Base-by-base conservation (phyloP, 2,113 vertebrate genomes). In the Pavo muticus region DNA sequence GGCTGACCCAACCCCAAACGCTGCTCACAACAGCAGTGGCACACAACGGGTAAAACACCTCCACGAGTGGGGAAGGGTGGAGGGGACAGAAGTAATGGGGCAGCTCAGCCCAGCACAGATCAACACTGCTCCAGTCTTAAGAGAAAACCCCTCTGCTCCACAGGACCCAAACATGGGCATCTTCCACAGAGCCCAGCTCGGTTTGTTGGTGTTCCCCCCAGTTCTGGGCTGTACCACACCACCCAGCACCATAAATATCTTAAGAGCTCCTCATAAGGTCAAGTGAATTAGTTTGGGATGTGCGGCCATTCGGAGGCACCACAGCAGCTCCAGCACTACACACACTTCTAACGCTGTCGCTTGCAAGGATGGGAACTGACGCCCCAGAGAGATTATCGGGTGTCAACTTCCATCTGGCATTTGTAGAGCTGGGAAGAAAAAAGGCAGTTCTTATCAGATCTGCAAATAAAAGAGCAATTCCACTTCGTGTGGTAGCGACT, bases 321-420 rank as follows among this genome's bases (percentile, higher is more conserved):
- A 70, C 81, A 86, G 83, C 2, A 74, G 73, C 67, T 93, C 86
- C 86, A 81, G 77, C 60, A 1, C 40, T 37, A 5, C 23, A 29
- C 1, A 21, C 68, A 17, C 88, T 81, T 69, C 30, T 59, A 67
- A 78, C 91, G 57, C 75, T 11, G 40, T 1, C 12, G 29, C 93
- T 80, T 86, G 85, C 96, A 80, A 78, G 65, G 78, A 23, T 59
- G 11, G 32, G 90, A 79, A 52, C 71, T 82, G 94, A 84, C 91
- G 54, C 85, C 95, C 93, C 85, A 25, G 82, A 0, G 81, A 88
- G 87, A 95, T 91, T 90, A 93, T 91, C 82, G 52, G 83, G 81
- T 95, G 91, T 93, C 94, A 90, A 42, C 84, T 94, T 90, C 95
- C 96, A 96, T 92, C 96, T 96, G 95, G 88, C 96, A 91, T 90